These are phyloP conservation scores for Dilophus febrilis DNA, from an alignment of 2,888 invertebrate species.

Conservation along the genomic window DNA sequence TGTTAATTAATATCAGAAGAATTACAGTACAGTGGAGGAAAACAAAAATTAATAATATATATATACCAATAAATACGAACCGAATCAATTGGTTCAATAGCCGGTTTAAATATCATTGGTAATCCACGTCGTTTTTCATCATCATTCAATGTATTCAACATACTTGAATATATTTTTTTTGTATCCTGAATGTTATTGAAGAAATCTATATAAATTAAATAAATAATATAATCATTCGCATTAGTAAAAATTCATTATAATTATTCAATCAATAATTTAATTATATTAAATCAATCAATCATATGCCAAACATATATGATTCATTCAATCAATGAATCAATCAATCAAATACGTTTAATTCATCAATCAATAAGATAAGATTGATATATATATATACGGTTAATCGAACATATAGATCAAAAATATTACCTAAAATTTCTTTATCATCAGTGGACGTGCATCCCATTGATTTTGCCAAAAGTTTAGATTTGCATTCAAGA, in stretches of 20 bases:
- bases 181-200: slow-evolving; percentile 12
- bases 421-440: slow-evolving; percentile 8
- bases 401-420: no score
- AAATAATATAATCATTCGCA: background rate
- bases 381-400: no score
- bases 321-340: no score
- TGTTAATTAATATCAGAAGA: no score
- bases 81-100: slow-evolving; percentile 17
- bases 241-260: background rate
- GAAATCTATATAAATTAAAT: slow-evolving; percentile 6
- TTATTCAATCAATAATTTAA: no score
- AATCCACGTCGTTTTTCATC: slow-evolving; percentile 22
- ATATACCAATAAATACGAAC: no score
- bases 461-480: slow-evolving; percentile 18
- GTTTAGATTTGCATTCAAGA: slow-evolving; percentile 15
- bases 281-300: no score
- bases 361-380: no score
- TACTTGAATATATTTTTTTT: slow-evolving; percentile 15
- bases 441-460: slow-evolving; percentile 10
- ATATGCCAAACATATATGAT: no score
- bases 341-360: no score
- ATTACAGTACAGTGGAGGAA: no score
- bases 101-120: slow-evolving; percentile 22
- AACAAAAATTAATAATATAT: no score
- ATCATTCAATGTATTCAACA: slow-evolving; percentile 14